These are phyloP conservation scores for Bedellia somnulentella DNA, from an alignment of 2,888 invertebrate species.

Conservation along the genomic window DNA sequence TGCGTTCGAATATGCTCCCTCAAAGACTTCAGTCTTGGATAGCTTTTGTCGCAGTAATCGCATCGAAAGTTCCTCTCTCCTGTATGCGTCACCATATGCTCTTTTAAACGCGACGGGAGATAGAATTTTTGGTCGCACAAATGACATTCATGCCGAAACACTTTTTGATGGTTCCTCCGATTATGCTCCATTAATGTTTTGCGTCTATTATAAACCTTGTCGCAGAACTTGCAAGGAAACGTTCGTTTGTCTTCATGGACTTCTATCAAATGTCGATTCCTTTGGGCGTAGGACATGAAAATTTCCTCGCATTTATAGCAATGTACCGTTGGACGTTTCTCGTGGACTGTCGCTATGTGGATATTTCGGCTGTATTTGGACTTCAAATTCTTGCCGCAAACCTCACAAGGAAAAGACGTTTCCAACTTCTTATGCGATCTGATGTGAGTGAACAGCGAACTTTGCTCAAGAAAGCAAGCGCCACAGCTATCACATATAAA, in stretches of 20 bases:
- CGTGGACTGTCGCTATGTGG: conserved; percentile 32
- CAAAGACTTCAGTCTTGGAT: conserved; percentile 17
- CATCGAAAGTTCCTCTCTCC: conserved; percentile 43
- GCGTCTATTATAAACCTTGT: conserved; percentile 32
- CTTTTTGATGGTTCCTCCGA: conserved; percentile 13
- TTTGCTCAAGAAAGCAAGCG: conserved; percentile 45
- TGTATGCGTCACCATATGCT: conserved; percentile 44
- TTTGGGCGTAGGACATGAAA: conserved; percentile 31
- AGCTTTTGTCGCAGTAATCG: conserved; percentile 41
- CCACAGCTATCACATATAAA: conserved; percentile 43
- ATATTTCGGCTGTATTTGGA: conserved; percentile 17
- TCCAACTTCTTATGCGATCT: conserved; percentile 31
- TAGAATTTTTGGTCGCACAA: conserved; percentile 56
- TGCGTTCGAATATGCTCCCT: conserved; percentile 4
- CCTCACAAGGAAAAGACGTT: conserved; percentile 28
- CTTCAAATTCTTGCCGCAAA: conserved; percentile 23
- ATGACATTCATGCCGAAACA: conserved; percentile 51
- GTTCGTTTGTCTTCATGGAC: conserved; percentile 30
- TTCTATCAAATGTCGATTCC: conserved; percentile 40
- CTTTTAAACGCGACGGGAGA: conserved; percentile 35
- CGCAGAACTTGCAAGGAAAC: conserved; percentile 39
- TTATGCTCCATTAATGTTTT: conserved; percentile 41
- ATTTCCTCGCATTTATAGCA: conserved; percentile 41
- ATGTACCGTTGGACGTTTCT: conserved; percentile 37
- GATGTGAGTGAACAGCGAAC: conserved; percentile 40